These are phyloP conservation scores for Lasioglossum leucozonium DNA, from an alignment of 2,888 invertebrate species.

Conservation along the genomic window DNA sequence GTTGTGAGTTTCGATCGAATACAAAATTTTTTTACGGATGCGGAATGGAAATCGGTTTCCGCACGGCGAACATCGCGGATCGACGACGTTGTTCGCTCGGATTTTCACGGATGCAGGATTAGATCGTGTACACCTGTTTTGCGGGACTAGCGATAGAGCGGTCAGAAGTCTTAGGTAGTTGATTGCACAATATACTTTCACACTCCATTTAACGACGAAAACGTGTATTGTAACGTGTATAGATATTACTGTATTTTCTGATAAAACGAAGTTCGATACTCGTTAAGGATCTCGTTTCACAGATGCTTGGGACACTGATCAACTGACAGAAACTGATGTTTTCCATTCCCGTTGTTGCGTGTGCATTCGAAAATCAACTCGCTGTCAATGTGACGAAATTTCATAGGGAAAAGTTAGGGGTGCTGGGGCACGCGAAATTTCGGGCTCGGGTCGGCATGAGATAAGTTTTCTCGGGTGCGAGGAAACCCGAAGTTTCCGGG, in stretches of 20 bases:
- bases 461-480: too few species aligned
- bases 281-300: neutral
- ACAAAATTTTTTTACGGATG: constrained; percentile 11
- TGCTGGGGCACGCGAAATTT: neutral
- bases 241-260: constrained; percentile 40
- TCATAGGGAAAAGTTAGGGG: neutral
- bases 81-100: constrained; percentile 16
- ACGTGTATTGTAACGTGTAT: constrained; percentile 1
- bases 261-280: neutral
- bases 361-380: constrained; percentile 1
- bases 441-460: too few species aligned
- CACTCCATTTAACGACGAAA: constrained; percentile 9
- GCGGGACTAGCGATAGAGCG: constrained; percentile 28
- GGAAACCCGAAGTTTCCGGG: too few species aligned
- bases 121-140: constrained; percentile 31
- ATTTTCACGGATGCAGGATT: constrained; percentile 19
- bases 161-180: constrained; percentile 26
- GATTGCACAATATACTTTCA: constrained; percentile 49
- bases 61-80: constrained; percentile 14
- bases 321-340: neutral
- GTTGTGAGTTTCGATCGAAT: constrained; percentile 27
- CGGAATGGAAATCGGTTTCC: constrained; percentile 16
- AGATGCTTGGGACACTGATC: neutral
- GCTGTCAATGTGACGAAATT: neutral
- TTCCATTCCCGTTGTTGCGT: neutral